A percentile compares a stretch with the other conserved stretches of the same genome.
Evolutionary conservation across 1,140 invertebrate species (phyloP).

Genomic region (Diprion similis): DNA sequence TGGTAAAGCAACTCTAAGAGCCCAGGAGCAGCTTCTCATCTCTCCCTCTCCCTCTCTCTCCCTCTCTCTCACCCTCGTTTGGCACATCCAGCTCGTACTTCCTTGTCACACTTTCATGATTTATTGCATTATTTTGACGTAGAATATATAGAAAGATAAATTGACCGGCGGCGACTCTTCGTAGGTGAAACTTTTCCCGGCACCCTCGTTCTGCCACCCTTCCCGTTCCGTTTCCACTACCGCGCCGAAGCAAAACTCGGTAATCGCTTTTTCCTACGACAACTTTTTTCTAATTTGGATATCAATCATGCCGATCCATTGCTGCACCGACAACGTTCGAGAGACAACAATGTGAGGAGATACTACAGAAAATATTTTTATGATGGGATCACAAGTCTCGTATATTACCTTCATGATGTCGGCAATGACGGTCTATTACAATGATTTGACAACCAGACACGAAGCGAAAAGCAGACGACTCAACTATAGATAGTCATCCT

Average conservation of each 20-base stretch:
- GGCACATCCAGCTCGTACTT: constrained; percentile 26
- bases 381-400: too few relatives aligned
- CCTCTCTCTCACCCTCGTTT: constrained; percentile 40
- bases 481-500: too few relatives aligned
- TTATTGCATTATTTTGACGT: constrained; percentile 63
- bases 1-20: neutral
- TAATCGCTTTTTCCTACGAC: constrained; percentile 11
- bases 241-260: constrained; percentile 9
- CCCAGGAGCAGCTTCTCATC: neutral
- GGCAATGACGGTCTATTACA: too few relatives aligned
- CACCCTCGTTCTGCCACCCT: constrained; percentile 17
- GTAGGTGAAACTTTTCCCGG: constrained; percentile 35
- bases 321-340: too few relatives aligned
- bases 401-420: too few relatives aligned
- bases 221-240: constrained; percentile 24
- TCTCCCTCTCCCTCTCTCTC: constrained; percentile 27
- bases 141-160: constrained; percentile 60
- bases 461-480: too few relatives aligned
- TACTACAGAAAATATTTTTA: too few relatives aligned
- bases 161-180: constrained; percentile 56
- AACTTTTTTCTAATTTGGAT: constrained; percentile 52
- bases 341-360: too few relatives aligned
- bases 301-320: constrained; percentile 44
- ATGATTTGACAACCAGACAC: too few relatives aligned
- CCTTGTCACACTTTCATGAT: constrained; percentile 43